phyloP scores from a whole-genome alignment of 2,113 vertebrate genomes.

The Oreochromis niloticus region DNA sequence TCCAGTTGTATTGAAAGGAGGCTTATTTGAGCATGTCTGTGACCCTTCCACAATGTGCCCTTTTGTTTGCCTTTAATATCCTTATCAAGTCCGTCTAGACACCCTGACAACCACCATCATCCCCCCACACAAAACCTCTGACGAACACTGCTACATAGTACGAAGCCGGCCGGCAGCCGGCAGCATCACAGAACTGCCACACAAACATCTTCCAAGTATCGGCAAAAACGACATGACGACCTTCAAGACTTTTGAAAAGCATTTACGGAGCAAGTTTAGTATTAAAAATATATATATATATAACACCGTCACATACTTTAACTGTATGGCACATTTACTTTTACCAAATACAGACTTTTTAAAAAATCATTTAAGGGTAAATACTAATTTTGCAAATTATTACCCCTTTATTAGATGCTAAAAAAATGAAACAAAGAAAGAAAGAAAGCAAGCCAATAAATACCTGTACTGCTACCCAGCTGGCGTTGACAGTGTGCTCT shows the following conservation, averaged over 20 bases:
- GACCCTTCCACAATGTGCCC: constrained; percentile 55
- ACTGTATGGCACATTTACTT: neutral
- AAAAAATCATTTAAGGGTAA: neutral
- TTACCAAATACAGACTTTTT: neutral
- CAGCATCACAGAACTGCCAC: neutral
- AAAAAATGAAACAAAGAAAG: neutral
- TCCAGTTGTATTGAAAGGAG: constrained; percentile 44
- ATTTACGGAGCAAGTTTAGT: neutral
- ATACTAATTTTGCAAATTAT: neutral
- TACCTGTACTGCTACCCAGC: constrained; percentile 79
- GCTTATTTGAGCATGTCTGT: constrained; percentile 55
- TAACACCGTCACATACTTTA: fast-evolving
- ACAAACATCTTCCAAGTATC: neutral
- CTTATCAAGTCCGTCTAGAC: constrained; percentile 75
- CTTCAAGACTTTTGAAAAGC: neutral
- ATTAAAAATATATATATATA: fast-evolving
- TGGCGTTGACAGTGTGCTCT: constrained; percentile 73
- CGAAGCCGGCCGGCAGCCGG: neutral
- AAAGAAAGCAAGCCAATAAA: neutral
- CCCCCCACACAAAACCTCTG: constrained; percentile 27
- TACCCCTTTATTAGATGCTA: neutral
- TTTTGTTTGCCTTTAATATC: constrained; percentile 73
- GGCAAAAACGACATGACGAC: neutral
- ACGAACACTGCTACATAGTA: neutral
- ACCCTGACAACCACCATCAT: constrained; percentile 61